phyloP scores from a whole-genome alignment of 2,113 vertebrate species.

The Cranoglanis bouderius region DNA sequence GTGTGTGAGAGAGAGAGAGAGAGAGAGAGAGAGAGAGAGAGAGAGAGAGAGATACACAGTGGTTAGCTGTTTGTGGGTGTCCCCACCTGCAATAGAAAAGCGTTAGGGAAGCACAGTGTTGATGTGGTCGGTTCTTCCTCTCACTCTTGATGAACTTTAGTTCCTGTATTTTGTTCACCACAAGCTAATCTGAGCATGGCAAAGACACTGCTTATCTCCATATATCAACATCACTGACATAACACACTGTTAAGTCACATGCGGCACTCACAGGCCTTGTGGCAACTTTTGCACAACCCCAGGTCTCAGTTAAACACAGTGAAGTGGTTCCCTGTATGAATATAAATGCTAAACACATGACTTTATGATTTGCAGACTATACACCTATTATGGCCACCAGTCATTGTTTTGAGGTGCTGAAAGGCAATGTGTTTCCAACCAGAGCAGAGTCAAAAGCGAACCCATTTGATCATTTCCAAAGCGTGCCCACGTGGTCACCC shows the following conservation, averaged over 20 bases:
- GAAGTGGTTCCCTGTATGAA: slow-evolving; percentile 20
- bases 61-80: slow-evolving; percentile 40
- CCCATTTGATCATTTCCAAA: slow-evolving; percentile 54
- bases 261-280: not conserved
- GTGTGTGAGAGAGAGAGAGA: not conserved
- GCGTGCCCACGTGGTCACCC: slow-evolving; percentile 39
- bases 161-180: slow-evolving; percentile 53
- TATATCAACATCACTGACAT: slow-evolving; percentile 50
- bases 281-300: not conserved
- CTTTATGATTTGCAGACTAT: slow-evolving; percentile 37
- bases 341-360: slow-evolving; percentile 40
- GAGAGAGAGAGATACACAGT: slow-evolving; percentile 62
- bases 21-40: too few species aligned
- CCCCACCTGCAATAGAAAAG: slow-evolving; percentile 47
- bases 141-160: slow-evolving; percentile 48
- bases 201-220: slow-evolving; percentile 49
- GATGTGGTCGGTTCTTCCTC: slow-evolving; percentile 52
- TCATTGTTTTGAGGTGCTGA: slow-evolving; percentile 42
- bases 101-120: slow-evolving; percentile 39
- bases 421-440: slow-evolving; percentile 50
- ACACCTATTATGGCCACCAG: slow-evolving; percentile 43
- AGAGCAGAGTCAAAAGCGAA: slow-evolving; percentile 47
- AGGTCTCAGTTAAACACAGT: slow-evolving; percentile 30
- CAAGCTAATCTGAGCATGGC: slow-evolving; percentile 50
- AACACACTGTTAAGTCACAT: slow-evolving; percentile 19